Base-by-base conservation (phyloP, 2,888 invertebrate species). In the Temnothorax ravouxi region DNA sequence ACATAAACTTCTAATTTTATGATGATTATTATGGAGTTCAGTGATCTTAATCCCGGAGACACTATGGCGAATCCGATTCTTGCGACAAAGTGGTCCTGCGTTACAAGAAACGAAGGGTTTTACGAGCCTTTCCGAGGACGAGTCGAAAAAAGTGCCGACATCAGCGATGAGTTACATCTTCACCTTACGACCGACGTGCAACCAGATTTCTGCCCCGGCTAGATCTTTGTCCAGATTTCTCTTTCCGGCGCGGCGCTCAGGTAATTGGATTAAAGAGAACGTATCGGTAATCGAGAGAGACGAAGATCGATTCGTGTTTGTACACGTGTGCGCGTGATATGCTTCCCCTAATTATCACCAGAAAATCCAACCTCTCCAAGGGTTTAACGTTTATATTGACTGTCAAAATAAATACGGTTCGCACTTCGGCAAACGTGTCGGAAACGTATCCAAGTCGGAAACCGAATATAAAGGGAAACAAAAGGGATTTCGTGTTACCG, bases 1-100 rank as follows among this genome's bases (percentile, higher is more conserved):
- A 83, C 86, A 66, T 86, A 86, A 89, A 90, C 86, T 89, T 87
- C 88, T 90, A 89, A 91, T 92, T 93, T 94, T 93, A 94, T 87
- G 92, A 93, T 90, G 86, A 91, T 92, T 90, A 89, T 89, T 90
- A 86, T 81, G 82, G 74, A 85, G 74, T 75, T 76, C 77, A 77
- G 13, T 75, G 71, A 89, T 86, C 88, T 92, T 90, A 91, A 92
- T 91, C 90, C 89, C 72, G 85, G 47, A 67, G 82, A 88, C 66
- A 47, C 84, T 84, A 72, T 75, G 83, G 84, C 82, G 86, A 83
- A 87, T 89, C 91, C 86, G 87, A 90, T 91, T 54, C 88, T 89
- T 89, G 83, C 90, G 61, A 81, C 85, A 88, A 80, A 74, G 61
- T 18, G 44, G 67, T 18, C 54, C 76, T 41, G 61, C 64, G 72